Evolutionary conservation across 2,888 invertebrate species (phyloP).

Genomic region (Tholera decimalis): DNA sequence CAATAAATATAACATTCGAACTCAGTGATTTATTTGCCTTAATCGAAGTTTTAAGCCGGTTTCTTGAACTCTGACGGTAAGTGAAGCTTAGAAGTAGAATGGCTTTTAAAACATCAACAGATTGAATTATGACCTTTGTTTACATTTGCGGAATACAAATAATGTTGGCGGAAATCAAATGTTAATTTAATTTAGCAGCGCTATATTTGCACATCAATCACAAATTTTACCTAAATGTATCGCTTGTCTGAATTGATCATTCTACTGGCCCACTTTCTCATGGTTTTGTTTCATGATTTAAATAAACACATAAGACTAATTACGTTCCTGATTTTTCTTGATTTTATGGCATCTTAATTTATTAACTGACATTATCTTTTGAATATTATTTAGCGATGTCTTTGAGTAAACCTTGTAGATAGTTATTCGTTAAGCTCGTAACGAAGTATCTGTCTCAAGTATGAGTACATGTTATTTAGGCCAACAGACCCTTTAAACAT

Average conservation of each 20-base stretch:
- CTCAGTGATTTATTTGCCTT: slow-evolving; percentile 45
- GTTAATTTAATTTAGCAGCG: slow-evolving; percentile 9
- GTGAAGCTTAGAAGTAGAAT: slow-evolving; percentile 10
- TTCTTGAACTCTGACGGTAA: slow-evolving; percentile 22
- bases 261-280: background rate
- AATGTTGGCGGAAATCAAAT: slow-evolving; percentile 34
- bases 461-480: background rate
- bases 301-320: too few species aligned
- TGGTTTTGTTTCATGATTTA: background rate
- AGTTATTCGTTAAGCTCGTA: background rate
- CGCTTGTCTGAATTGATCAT: background rate
- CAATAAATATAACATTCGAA: slow-evolving; percentile 60
- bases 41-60: slow-evolving; percentile 45
- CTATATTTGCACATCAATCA: background rate
- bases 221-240: slow-evolving; percentile 1
- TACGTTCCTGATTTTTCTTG: too few species aligned
- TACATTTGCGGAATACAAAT: slow-evolving; percentile 38
- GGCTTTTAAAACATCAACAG: slow-evolving; percentile 33
- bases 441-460: background rate
- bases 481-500: background rate
- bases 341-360: too few species aligned
- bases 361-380: too few species aligned
- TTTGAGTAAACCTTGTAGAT: background rate
- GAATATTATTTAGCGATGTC: background rate
- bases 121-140: slow-evolving; percentile 35